Conservation (phyloP, 2,113 vertebrate species). For the Geococcyx californianus region DNA sequence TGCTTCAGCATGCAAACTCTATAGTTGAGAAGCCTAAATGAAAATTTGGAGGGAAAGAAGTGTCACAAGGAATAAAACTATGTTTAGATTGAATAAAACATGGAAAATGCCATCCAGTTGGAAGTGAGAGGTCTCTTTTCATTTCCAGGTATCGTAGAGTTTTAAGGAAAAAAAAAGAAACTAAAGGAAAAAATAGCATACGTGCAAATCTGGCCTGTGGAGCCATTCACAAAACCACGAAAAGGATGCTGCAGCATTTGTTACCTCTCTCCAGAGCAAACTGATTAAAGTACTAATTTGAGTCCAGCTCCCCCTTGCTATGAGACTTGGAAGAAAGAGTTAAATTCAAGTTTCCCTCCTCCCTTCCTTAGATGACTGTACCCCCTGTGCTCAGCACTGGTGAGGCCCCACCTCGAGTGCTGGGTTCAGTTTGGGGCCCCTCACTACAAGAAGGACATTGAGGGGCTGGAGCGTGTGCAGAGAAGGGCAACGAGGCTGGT, state of each 20-base stretch:
- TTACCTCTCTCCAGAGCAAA: background rate
- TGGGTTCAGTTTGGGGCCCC: no score
- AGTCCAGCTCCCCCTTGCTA: background rate
- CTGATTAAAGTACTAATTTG: background rate
- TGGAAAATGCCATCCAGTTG: background rate
- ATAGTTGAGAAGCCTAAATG: background rate
- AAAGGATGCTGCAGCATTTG: background rate
- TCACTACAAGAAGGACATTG: no score
- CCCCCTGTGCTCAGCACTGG: no score
- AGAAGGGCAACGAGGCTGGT: no score
- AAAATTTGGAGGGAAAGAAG: background rate
- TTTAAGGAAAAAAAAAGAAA: background rate
- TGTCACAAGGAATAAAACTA: background rate
- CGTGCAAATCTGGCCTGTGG: background rate
- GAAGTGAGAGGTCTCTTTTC: background rate
- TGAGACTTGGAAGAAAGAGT: background rate
- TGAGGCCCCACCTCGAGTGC: no score
- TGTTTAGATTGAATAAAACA: background rate
- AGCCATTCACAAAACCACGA: background rate
- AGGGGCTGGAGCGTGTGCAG: no score
- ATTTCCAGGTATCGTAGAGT: background rate
- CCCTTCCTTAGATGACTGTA: no score
- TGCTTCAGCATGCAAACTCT: background rate
- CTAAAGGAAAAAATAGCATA: fast-evolving
- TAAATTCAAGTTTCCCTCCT: background rate